Evolutionary conservation across 2,113 vertebrate genomes (phyloP).

Genomic region (Cebus imitator): DNA sequence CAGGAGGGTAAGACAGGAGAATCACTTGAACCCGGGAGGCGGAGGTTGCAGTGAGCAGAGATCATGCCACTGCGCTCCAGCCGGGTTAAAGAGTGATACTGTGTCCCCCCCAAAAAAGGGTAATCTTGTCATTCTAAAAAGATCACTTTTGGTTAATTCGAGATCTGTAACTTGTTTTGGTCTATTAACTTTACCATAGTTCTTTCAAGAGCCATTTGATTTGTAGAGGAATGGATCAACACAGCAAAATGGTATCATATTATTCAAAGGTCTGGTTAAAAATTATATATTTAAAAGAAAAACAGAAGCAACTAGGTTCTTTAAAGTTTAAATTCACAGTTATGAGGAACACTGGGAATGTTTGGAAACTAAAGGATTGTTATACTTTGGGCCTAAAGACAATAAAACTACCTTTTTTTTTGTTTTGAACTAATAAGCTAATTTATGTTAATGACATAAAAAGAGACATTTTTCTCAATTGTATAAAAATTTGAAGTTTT

Average conservation of each 20-base stretch:
- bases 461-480: conserved; percentile 4
- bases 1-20: too few species aligned
- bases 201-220: conserved; percentile 77
- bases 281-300: not conserved
- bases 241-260: conserved; percentile 58
- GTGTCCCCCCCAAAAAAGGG: conserved; percentile 54
- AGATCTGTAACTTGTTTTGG: conserved; percentile 76
- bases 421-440: conserved; percentile 20
- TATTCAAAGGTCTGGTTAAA: conserved; percentile 44
- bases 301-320: not conserved
- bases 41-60: too few species aligned
- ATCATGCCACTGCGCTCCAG: too few species aligned
- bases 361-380: not conserved
- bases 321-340: not conserved
- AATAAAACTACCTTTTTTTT: conserved; percentile 37
- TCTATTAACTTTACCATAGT: conserved; percentile 81
- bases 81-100: too few species aligned
- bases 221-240: conserved; percentile 73
- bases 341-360: not conserved
- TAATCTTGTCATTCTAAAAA: conserved; percentile 73
- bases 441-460: conserved; percentile 13
- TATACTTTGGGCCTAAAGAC: conserved; percentile 42
- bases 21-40: too few species aligned
- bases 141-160: conserved; percentile 81
- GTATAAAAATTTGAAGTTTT: conserved; percentile 53